Evolutionary conservation across 37 sponge, comb jelly and placozoan species (phyloP).

Genomic region (Aplysina aerophoba): DNA sequence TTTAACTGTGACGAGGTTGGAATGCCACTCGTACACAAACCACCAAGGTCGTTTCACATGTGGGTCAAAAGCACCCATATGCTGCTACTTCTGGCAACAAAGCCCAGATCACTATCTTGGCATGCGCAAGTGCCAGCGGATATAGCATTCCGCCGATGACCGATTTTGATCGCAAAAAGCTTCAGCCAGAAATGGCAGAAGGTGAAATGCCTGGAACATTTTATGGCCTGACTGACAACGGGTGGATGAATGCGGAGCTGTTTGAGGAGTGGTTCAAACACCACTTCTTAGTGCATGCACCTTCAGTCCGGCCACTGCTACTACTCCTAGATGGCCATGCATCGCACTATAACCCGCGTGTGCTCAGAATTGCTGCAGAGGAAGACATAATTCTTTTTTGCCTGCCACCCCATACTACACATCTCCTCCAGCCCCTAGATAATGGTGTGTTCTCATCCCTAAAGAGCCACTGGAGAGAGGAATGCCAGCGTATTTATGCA

Average conservation of each 20-base stretch:
- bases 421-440: conserved; percentile 74
- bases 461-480: conserved; percentile 48
- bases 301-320: conserved; percentile 45
- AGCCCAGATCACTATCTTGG: conserved; percentile 65
- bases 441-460: conserved; percentile 53
- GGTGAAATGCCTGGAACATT: conserved; percentile 64
- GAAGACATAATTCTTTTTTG: conserved; percentile 38
- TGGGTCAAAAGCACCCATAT: conserved; percentile 7
- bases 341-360: conserved; percentile 47
- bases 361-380: conserved; percentile 51
- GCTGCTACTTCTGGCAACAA: conserved; percentile 23
- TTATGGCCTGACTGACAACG: conserved; percentile 57
- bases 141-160: conserved; percentile 54
- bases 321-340: conserved; percentile 79
- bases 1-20: conserved; percentile 56
- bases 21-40: conserved; percentile 40
- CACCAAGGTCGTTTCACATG: conserved; percentile 16
- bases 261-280: conserved; percentile 54
- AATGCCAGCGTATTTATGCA: conserved; percentile 26
- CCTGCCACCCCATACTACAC: conserved; percentile 73
- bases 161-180: conserved; percentile 38
- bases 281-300: conserved; percentile 51
- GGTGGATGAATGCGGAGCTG: conserved; percentile 54
- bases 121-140: conserved; percentile 53
- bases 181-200: neutral